phyloP scores from a whole-genome alignment of 2,113 vertebrate species.

The Prunella himalayana region DNA sequence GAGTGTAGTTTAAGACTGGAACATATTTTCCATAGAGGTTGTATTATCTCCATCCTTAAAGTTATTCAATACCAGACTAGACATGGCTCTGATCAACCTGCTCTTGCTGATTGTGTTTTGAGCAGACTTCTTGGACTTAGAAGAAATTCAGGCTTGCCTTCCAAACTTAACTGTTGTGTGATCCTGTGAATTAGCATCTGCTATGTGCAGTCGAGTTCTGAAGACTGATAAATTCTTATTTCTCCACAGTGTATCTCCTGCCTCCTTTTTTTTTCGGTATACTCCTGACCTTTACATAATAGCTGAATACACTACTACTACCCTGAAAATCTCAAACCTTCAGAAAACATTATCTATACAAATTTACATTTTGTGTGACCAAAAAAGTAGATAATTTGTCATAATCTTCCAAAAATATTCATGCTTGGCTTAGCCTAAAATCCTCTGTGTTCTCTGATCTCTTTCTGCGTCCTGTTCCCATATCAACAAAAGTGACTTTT shows the following conservation, averaged over 20 bases:
- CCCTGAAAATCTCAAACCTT: neutral
- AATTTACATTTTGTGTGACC: neutral
- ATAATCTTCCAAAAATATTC: neutral
- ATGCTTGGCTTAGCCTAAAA: neutral
- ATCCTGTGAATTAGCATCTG: neutral
- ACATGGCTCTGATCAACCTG: neutral
- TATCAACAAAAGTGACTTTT: neutral
- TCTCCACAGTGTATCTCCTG: neutral
- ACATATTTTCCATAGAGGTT: neutral
- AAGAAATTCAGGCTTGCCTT: neutral
- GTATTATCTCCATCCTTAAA: neutral
- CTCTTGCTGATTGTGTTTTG: neutral
- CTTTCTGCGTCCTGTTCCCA: neutral
- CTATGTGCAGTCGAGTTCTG: fast-evolving
- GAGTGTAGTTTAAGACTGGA: neutral
- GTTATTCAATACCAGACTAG: neutral
- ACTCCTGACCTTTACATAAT: neutral
- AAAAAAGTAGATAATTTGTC: neutral
- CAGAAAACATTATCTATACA: neutral
- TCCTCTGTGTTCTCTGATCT: neutral
- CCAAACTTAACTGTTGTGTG: neutral
- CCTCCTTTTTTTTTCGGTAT: neutral
- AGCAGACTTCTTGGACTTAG: neutral
- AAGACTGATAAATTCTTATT: neutral
- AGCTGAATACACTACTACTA: neutral